Percentiles rank a stretch among this genome's conserved stretches.
These are phyloP conservation scores for Vandiemenella viatica DNA, from an alignment of 2,888 invertebrate genomes.

Conservation along the genomic window DNA sequence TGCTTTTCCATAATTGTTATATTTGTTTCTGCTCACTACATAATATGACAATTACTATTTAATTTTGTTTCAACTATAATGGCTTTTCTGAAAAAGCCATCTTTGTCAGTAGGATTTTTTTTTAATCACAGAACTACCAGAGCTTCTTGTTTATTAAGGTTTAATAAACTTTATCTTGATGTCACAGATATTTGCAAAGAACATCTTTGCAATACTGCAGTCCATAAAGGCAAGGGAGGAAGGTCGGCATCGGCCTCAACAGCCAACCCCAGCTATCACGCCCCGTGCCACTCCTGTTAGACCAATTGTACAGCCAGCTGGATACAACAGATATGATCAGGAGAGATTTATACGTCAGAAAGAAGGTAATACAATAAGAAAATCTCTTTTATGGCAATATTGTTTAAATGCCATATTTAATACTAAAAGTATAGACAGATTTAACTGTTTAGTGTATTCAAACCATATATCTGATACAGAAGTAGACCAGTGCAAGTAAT, in stretches of 20 bases:
- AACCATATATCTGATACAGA: not conserved
- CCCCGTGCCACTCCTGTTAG: constrained; percentile 51
- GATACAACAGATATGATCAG: constrained; percentile 98
- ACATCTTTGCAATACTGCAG: constrained; percentile 77
- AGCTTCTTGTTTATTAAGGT: too few species aligned
- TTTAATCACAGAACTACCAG: too few species aligned
- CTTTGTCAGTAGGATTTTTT: too few species aligned
- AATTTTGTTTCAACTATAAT: too few species aligned
- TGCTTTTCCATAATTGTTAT: too few species aligned
- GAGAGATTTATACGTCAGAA: constrained; percentile 87
- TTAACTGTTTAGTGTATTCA: too few species aligned
- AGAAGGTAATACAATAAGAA: constrained; percentile 67
- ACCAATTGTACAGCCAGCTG: constrained; percentile 50
- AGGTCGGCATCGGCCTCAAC: constrained; percentile 48
- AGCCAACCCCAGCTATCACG: constrained; percentile 38
- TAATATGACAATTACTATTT: too few species aligned
- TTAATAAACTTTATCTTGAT: too few species aligned
- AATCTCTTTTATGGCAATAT: not conserved
- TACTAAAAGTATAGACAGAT: constrained; percentile 4
- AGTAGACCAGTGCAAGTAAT: too few species aligned
- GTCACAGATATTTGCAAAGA: constrained; percentile 74
- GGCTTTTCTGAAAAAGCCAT: too few species aligned
- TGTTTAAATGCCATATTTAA: constrained; percentile 2
- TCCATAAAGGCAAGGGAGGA: constrained; percentile 89
- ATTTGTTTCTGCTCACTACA: too few species aligned